Evolutionary conservation across 2,888 invertebrate genomes (phyloP), one percentile per base, ranked within the genome.

Genomic region (Phragmatobia fuliginosa): DNA sequence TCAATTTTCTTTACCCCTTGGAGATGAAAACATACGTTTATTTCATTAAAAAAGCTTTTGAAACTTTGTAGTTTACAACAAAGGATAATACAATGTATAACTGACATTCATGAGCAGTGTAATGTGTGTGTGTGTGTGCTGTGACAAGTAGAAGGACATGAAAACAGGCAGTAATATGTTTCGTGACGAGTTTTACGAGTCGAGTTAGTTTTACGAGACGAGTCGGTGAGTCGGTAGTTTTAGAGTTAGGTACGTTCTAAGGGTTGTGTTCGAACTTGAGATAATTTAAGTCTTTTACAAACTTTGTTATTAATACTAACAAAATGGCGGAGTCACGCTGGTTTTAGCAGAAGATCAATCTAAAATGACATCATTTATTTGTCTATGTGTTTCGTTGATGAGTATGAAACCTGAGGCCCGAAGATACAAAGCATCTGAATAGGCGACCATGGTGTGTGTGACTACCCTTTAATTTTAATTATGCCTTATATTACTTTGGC

Each of bases 121-220:
- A 28, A 28, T 16, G 56, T 56, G 56, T 56, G 25, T n/a, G 49
- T 49, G 49, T 52, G 25, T 56, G 56, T 56, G 16, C 56, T 31
- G 21, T 67, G 66, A 65, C 73, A 67, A 62, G 67, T 67, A 67
- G 71, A 73, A 63, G 66, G 78, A 68, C 75, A 71, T 71, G 73
- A 75, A 78, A 68, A 72, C 33, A 25, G 60, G 32, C 61, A 67
- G 62, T 67, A 61, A 69, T 58, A 60, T 58, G 78, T 67, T 75
- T 33, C 61, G 10, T 36, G 63, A 69, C 36, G 16, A 28, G 31
- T 58, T 78, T 78, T 80, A 80, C 69, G 78, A 70, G 62, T 45
- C 59, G 75, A 70, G 73, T 80, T 78, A 70, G 68, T 71, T 74
- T 80, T 78, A 75, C 33, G 69, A 67, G 33, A 60, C 33, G 61